A percentile compares a stretch with the other conserved stretches of the same genome.
Conservation (phyloP, 2,113 vertebrate species). For the Bagarius yarrelli region DNA sequence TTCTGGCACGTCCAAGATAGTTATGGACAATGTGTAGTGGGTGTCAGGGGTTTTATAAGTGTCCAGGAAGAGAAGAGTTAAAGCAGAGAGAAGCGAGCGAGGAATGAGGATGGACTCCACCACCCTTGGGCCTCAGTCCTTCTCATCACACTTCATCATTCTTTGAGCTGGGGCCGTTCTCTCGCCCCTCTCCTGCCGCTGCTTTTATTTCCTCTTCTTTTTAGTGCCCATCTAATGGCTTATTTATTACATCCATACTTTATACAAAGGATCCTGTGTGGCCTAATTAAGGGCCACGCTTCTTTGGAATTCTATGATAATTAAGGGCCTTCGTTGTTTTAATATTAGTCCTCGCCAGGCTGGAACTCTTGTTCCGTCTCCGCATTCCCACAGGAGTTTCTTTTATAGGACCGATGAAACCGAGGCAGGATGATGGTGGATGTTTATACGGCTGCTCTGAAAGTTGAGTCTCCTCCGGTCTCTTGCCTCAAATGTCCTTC, state of each 20-base stretch:
- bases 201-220: slow-evolving; percentile 63
- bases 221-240: slow-evolving; percentile 75
- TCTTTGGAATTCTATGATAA: slow-evolving; percentile 76
- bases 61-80: slow-evolving; percentile 16
- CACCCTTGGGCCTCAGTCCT: slow-evolving; percentile 45
- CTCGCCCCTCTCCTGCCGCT: slow-evolving; percentile 59
- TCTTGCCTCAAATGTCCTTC: slow-evolving; percentile 55
- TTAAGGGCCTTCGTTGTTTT: slow-evolving; percentile 78
- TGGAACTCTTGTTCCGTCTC: slow-evolving; percentile 62
- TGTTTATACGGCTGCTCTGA: slow-evolving; percentile 65
- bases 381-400: slow-evolving; percentile 61
- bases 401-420: slow-evolving; percentile 64
- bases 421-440: slow-evolving; percentile 64
- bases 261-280: slow-evolving; percentile 74
- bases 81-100: slow-evolving; percentile 31
- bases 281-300: slow-evolving; percentile 75
- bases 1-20: background rate
- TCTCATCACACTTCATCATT: slow-evolving; percentile 53
- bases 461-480: slow-evolving; percentile 59
- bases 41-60: slow-evolving; percentile 19
- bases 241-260: slow-evolving; percentile 79
- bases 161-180: slow-evolving; percentile 63
- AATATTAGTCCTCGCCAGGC: slow-evolving; percentile 74
- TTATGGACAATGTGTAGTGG: background rate
- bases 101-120: slow-evolving; percentile 46